Percentiles rank a stretch among this genome's conserved stretches.
phyloP scores from a whole-genome alignment of 2,888 invertebrate genomes.

The Temnothorax rugatulus region DNA sequence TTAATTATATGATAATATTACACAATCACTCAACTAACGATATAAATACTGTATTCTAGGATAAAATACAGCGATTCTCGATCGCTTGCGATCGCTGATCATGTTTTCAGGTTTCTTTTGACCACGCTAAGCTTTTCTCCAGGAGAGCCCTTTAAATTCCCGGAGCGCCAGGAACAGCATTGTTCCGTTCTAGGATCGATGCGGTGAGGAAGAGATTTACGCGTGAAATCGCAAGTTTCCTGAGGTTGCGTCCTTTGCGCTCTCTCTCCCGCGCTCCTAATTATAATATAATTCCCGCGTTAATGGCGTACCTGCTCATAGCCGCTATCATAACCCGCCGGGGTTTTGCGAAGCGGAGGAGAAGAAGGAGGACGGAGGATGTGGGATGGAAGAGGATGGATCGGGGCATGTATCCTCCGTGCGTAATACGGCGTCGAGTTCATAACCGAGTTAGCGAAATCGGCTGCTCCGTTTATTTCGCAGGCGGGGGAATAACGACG shows the following conservation, averaged over 20 bases:
- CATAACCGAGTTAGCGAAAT: conserved; percentile 83
- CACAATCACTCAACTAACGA: not conserved
- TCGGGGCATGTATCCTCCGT: conserved; percentile 66
- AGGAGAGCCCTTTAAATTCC: not conserved
- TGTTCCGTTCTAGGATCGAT: not conserved
- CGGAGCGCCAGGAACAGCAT: not conserved
- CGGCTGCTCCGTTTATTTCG: conserved; percentile 72
- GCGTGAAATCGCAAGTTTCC: conserved; percentile 21
- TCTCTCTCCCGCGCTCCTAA: conserved; percentile 31
- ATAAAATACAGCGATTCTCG: not conserved
- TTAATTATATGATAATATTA: not conserved
- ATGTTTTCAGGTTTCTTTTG: too few species aligned
- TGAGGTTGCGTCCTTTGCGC: conserved; percentile 2
- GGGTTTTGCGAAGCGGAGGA: conserved; percentile 48
- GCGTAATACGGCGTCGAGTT: conserved; percentile 81
- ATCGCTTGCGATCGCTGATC: too few species aligned
- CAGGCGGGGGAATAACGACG: conserved; percentile 70
- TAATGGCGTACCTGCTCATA: conserved; percentile 77
- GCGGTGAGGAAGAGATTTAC: conserved; percentile 5
- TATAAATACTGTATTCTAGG: not conserved
- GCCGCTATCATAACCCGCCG: conserved; percentile 79
- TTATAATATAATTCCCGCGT: conserved; percentile 59
- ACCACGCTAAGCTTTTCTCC: not conserved
- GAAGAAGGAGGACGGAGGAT: conserved; percentile 14
- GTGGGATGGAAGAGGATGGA: conserved; percentile 37